Evolutionary conservation across 2,888 invertebrate genomes (phyloP).

Genomic region (Homarus gammarus): DNA sequence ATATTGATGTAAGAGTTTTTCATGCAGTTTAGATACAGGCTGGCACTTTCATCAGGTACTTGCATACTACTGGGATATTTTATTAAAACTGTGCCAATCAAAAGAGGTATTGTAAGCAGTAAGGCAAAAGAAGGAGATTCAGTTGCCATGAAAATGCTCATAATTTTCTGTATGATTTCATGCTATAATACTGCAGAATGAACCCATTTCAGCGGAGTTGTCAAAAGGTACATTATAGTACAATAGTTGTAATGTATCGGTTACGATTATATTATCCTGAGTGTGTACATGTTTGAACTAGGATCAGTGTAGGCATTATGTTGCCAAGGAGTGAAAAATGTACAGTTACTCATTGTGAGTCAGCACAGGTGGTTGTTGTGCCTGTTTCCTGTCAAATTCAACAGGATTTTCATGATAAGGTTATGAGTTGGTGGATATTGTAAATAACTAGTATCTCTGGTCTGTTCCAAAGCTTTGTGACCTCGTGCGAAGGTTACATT

Average conservation of each 20-base stretch:
- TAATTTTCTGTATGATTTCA: neutral
- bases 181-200: neutral
- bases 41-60: too few relatives aligned
- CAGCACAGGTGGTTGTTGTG: neutral
- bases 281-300: neutral
- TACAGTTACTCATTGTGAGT: neutral
- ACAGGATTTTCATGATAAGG: neutral
- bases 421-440: conserved; percentile 5
- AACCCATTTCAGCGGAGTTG: neutral
- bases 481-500: neutral
- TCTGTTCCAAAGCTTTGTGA: conserved; percentile 18
- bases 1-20: too few relatives aligned
- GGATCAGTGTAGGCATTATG: neutral
- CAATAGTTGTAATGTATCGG: neutral
- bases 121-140: too few relatives aligned
- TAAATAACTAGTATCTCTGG: conserved; percentile 18
- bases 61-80: too few relatives aligned
- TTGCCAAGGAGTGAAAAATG: neutral
- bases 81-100: too few relatives aligned
- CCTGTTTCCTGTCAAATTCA: neutral
- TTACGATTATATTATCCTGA: neutral
- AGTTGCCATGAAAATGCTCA: too few relatives aligned
- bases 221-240: too few relatives aligned
- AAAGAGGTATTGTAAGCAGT: too few relatives aligned
- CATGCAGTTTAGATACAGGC: too few relatives aligned